These are phyloP conservation scores for Scaptomyza parva DNA, from an alignment of 2,888 invertebrate species.

Conservation along the genomic window DNA sequence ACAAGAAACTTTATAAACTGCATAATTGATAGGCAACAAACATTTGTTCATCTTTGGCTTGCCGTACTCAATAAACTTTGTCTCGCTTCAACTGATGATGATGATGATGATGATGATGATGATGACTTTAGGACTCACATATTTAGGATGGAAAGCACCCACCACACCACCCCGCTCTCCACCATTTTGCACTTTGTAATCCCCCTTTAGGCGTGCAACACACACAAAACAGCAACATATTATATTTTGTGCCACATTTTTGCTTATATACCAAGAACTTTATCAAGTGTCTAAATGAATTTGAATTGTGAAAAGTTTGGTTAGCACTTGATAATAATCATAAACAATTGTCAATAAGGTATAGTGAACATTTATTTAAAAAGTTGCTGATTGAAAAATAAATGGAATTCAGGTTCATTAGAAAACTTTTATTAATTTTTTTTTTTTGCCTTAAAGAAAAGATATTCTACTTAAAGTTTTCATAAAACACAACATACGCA, in stretches of 20 bases:
- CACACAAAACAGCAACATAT: not conserved
- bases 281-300: not conserved
- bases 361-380: not conserved
- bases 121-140: slow-evolving; percentile 1
- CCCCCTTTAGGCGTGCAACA: slow-evolving; percentile 39
- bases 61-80: slow-evolving; percentile 21
- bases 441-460: no score
- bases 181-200: slow-evolving; percentile 27
- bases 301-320: not conserved
- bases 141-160: not conserved
- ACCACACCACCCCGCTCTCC: not conserved
- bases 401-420: not conserved
- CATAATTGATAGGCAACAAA: slow-evolving; percentile 31
- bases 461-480: not conserved
- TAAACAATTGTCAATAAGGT: not conserved
- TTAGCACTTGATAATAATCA: not conserved
- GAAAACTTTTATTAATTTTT: no score
- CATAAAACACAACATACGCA: not conserved
- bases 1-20: not conserved
- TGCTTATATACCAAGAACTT: not conserved
- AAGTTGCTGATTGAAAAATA: not conserved
- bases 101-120: not conserved
- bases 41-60: slow-evolving; percentile 12
- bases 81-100: slow-evolving; percentile 3
- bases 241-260: slow-evolving; percentile 25